Evolutionary conservation across 2,797 vertebrate genomes (phyloP).

Genomic region (Takifugu rubripes): DNA sequence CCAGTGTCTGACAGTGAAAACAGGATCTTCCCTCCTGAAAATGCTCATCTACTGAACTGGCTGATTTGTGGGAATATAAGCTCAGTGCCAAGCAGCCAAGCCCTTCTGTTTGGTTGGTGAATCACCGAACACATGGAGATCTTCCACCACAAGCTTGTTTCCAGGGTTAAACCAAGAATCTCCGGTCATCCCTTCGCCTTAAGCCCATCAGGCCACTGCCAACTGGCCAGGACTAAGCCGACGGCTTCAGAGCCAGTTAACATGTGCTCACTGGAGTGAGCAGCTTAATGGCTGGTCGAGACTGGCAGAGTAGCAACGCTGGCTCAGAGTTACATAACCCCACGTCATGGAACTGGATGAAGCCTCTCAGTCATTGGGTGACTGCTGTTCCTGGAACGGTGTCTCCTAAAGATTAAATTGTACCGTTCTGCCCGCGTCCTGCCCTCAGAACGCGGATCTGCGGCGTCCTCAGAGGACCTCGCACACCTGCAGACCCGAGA

Average conservation of each 20-base stretch:
- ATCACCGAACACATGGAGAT: too few species aligned
- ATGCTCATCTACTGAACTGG: too few species aligned
- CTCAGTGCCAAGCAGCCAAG: conserved; percentile 29
- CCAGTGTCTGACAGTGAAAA: too few species aligned
- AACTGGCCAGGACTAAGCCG: conserved; percentile 42
- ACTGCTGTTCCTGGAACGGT: conserved; percentile 16
- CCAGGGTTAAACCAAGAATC: conserved; percentile 4
- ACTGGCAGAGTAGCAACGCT: conserved; percentile 35
- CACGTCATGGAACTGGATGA: conserved; percentile 39
- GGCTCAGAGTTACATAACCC: conserved; percentile 55
- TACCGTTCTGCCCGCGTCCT: neutral
- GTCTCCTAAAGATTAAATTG: conserved; percentile 22
- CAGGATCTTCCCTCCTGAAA: too few species aligned
- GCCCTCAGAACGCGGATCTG: neutral
- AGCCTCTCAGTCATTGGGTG: conserved; percentile 30
- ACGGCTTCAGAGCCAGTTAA: conserved; percentile 55
- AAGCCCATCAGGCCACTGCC: conserved; percentile 23
- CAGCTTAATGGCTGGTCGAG: conserved; percentile 53
- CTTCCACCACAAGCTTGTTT: conserved; percentile 20
- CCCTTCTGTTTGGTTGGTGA: conserved; percentile 25
- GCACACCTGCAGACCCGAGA: neutral
- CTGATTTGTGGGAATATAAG: too few species aligned
- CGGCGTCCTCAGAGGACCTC: conserved; percentile 34
- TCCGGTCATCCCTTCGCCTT: conserved; percentile 16
- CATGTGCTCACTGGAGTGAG: conserved; percentile 37